Conservation (phyloP, 2,888 invertebrate genomes). For the Phorcus lineatus region DNA sequence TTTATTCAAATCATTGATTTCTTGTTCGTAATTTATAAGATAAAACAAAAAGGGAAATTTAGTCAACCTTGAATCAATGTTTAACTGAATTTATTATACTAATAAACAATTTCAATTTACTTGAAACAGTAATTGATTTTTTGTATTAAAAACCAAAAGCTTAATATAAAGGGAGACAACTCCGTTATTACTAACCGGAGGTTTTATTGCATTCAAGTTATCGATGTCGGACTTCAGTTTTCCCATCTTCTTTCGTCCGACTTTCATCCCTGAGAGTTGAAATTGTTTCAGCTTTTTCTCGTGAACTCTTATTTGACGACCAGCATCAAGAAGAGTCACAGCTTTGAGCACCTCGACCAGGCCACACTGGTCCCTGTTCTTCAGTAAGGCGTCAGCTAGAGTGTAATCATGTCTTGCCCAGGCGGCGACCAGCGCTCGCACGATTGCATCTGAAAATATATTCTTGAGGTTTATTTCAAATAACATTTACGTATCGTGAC, state of each 20-base stretch:
- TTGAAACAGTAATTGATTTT: too few relatives aligned
- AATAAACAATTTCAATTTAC: not conserved
- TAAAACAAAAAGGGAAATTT: too few relatives aligned
- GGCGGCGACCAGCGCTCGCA: constrained; percentile 69
- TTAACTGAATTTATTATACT: too few relatives aligned
- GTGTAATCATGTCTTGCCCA: constrained; percentile 71
- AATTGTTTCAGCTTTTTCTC: constrained; percentile 69
- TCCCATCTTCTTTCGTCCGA: constrained; percentile 63
- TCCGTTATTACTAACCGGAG: constrained; percentile 54
- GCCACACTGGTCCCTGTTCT: constrained; percentile 61
- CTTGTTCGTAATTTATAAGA: too few relatives aligned
- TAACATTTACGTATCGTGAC: too few relatives aligned
- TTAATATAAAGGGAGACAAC: not conserved
- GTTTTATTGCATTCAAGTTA: constrained; percentile 66
- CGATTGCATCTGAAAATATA: constrained; percentile 63
- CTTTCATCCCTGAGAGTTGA: constrained; percentile 62
- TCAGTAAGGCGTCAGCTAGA: constrained; percentile 66
- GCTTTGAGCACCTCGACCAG: constrained; percentile 71
- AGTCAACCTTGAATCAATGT: too few relatives aligned
- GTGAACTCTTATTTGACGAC: constrained; percentile 62
- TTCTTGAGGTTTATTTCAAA: too few relatives aligned
- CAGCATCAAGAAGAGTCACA: constrained; percentile 66
- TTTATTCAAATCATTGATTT: too few relatives aligned
- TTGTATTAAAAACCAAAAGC: not conserved
- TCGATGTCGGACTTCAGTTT: constrained; percentile 71